Base-by-base conservation (phyloP, 2,797 vertebrate species). In the Antennarius maculatus region DNA sequence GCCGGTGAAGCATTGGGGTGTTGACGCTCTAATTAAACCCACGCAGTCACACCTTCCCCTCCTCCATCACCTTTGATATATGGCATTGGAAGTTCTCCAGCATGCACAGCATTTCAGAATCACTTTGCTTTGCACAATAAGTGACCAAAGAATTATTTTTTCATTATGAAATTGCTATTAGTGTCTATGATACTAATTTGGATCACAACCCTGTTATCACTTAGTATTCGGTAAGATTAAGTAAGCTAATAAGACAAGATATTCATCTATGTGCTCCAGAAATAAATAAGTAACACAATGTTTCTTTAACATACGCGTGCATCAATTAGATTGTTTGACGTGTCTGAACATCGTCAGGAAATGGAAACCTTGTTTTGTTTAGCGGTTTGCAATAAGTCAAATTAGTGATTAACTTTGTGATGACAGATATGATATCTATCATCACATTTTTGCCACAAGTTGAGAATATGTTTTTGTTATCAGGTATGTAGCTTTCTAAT, bases 1-100 rank as follows among this genome's bases (percentile, higher is more conserved):
- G 79, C 73, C 73, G 31, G 73, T 68, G 80, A 79, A 68, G 79
- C 49, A 73, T 63, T 67, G 58, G 77, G 61, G 86, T 87, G 90
- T 87, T 86, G 90, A 92, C 86, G 70, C 75, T 91, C 78, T 89
- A 88, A 92, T 94, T 92, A 94, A 89, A 88, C 77, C 71, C 81
- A 85, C 74, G 47, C 66, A 23, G 76, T 79, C 81, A 79, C 86
- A 85, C 85, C 71, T 85, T 66, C 71, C 69, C 71, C 17, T 27
- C 17, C 10, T 0, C 47, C 42, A 41, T 61, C 45, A 61, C 71
- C 57, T 81, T 77, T 69, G 62, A 84, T 83, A 72, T 17, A 56
- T 47, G 43, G 37, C 46, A 51, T 27, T 6, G 29, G 70, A 81
- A 54, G 46, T 66, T 76, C 17, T 69, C 29, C 13, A 7, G 47